Conservation (phyloP, 1,140 invertebrate species). For the Bactericera cockerelli region DNA sequence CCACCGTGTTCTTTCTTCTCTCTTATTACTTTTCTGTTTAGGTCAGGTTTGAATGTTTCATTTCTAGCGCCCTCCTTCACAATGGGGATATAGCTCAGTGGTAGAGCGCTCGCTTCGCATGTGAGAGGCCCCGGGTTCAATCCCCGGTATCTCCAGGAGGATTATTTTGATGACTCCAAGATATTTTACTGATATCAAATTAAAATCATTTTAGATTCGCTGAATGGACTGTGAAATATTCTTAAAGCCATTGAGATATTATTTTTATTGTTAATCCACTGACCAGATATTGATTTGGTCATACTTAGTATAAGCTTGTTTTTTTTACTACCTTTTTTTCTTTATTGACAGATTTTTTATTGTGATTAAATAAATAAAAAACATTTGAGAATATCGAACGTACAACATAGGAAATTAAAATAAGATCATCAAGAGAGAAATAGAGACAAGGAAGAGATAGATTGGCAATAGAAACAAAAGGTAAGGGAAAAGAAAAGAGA, state of each 20-base stretch:
- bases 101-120: constrained; percentile 89
- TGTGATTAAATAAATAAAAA: no score
- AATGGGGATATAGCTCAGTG: constrained; percentile 83
- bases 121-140: constrained; percentile 82
- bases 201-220: not conserved
- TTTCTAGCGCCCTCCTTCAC: constrained; percentile 27
- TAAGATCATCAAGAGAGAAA: no score
- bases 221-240: not conserved
- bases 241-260: not conserved
- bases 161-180: not conserved
- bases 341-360: no score
- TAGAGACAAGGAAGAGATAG: no score
- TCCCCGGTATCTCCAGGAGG: constrained; percentile 52
- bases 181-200: no score
- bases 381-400: no score
- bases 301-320: no score
- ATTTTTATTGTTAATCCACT: not conserved
- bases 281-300: not conserved
- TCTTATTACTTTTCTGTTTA: not conserved
- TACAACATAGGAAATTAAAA: no score
- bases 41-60: not conserved
- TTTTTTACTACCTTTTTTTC: no score
- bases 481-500: no score
- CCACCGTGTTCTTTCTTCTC: not conserved
- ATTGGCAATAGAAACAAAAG: no score